Percentiles rank a stretch among this genome's conserved stretches.
Conservation (phyloP, 2,113 vertebrate species). For the Tenebrosternarchus preto region DNA sequence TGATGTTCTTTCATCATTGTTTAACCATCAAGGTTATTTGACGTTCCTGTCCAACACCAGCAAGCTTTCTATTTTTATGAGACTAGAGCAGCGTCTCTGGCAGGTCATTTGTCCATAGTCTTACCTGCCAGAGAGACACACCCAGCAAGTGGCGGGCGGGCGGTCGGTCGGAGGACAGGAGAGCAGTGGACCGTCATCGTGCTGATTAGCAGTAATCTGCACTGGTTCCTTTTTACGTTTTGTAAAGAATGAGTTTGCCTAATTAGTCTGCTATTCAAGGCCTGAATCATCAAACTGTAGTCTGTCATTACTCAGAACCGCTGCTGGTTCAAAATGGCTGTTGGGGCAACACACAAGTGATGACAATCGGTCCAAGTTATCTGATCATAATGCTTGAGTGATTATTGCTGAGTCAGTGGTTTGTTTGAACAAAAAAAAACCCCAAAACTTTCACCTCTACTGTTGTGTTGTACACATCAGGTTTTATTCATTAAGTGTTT, state of each 20-base stretch:
- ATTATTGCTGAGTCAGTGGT: background rate
- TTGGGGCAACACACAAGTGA: background rate
- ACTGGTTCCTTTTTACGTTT: background rate
- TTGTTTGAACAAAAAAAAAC: background rate
- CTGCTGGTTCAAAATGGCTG: background rate
- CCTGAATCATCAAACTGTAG: background rate
- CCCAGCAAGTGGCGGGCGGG: background rate
- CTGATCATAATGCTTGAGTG: background rate
- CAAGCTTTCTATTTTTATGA: background rate
- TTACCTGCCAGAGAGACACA: background rate
- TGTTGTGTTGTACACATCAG: too few species aligned
- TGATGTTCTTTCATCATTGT: background rate
- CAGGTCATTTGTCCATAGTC: too few species aligned
- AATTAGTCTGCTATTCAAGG: background rate
- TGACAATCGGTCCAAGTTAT: background rate
- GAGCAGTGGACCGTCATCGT: background rate
- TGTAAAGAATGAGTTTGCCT: background rate
- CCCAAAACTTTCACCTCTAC: too few species aligned
- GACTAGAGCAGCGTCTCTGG: background rate
- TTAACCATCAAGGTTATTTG: background rate
- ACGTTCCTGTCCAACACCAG: background rate
- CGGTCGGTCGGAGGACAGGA: background rate
- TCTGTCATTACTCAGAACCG: background rate
- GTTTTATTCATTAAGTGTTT: too few species aligned
- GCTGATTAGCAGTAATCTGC: background rate